Evolutionary conservation across 1,140 invertebrate genomes (phyloP).

Genomic region (Proctacanthus coquilletti): DNA sequence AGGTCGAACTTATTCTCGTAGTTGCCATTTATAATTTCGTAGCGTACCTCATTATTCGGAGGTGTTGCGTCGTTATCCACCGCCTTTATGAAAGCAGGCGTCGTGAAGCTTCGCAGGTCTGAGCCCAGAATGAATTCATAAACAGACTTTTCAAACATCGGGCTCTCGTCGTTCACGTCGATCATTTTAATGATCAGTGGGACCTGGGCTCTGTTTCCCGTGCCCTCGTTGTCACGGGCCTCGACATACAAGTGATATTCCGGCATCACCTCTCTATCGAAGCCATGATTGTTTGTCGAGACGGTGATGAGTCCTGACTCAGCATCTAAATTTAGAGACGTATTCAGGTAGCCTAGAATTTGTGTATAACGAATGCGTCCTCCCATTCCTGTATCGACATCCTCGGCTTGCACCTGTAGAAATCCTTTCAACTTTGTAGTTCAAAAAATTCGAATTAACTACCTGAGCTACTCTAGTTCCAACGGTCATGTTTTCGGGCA

Average conservation of each 20-base stretch:
- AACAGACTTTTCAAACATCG: slow-evolving; percentile 58
- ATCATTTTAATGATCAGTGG: slow-evolving; percentile 56
- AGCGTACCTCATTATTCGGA: slow-evolving; percentile 74
- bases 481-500: slow-evolving; percentile 63
- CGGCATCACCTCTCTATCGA: slow-evolving; percentile 69
- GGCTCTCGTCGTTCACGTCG: slow-evolving; percentile 78
- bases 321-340: slow-evolving; percentile 60
- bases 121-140: slow-evolving; percentile 70
- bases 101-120: slow-evolving; percentile 55
- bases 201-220: slow-evolving; percentile 53
- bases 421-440: background rate
- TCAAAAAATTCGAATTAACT: background rate
- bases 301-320: slow-evolving; percentile 65
- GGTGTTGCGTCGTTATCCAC: slow-evolving; percentile 64
- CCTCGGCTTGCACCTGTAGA: slow-evolving; percentile 45
- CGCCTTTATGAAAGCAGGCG: slow-evolving; percentile 56
- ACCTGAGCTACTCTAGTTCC: slow-evolving; percentile 61
- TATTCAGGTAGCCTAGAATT: slow-evolving; percentile 56
- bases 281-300: slow-evolving; percentile 49
- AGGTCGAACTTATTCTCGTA: slow-evolving; percentile 65
- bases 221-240: slow-evolving; percentile 69
- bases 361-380: slow-evolving; percentile 60
- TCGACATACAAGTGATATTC: slow-evolving; percentile 65
- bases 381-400: slow-evolving; percentile 54
- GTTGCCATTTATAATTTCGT: slow-evolving; percentile 68